Evolutionary conservation across 2,113 vertebrate species (phyloP).

Genomic region (Heterotis niloticus): DNA sequence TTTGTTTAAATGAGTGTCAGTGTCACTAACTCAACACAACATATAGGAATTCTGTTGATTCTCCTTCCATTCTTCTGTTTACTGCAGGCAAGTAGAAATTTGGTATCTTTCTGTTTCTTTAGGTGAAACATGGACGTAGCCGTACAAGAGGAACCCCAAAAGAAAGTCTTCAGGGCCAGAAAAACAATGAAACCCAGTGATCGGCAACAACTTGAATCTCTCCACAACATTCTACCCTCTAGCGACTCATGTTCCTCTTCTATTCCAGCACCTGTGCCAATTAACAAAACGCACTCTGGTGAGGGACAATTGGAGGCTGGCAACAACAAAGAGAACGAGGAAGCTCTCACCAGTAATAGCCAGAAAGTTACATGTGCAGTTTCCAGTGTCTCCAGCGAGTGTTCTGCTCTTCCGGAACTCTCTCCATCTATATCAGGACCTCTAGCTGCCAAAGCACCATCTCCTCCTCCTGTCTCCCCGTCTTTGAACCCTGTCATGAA

Average conservation of each 20-base stretch:
- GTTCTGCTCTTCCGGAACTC: neutral
- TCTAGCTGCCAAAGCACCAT: neutral
- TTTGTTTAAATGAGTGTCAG: conserved; percentile 43
- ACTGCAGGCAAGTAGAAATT: neutral
- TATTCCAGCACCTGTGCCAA: neutral
- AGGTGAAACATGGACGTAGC: conserved; percentile 69
- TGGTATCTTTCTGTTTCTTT: neutral
- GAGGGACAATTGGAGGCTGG: conserved; percentile 5
- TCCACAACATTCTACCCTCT: conserved; percentile 49
- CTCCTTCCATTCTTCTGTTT: neutral
- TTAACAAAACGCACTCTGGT: conserved; percentile 23
- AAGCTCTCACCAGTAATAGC: neutral
- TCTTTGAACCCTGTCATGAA: neutral
- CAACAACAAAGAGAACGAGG: conserved; percentile 15
- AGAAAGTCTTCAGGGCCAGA: conserved; percentile 74
- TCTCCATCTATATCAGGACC: neutral
- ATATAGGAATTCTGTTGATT: conserved; percentile 18
- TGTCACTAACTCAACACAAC: conserved; percentile 40
- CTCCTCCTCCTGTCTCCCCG: neutral
- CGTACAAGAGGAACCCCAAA: conserved; percentile 70
- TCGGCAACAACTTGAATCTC: conserved; percentile 72
- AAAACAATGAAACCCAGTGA: conserved; percentile 78
- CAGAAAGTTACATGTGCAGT: neutral
- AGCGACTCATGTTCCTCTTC: neutral
- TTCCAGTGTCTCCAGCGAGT: neutral